Evolutionary conservation across 1,140 invertebrate species (phyloP).

Genomic region (Cyclina sinensis): DNA sequence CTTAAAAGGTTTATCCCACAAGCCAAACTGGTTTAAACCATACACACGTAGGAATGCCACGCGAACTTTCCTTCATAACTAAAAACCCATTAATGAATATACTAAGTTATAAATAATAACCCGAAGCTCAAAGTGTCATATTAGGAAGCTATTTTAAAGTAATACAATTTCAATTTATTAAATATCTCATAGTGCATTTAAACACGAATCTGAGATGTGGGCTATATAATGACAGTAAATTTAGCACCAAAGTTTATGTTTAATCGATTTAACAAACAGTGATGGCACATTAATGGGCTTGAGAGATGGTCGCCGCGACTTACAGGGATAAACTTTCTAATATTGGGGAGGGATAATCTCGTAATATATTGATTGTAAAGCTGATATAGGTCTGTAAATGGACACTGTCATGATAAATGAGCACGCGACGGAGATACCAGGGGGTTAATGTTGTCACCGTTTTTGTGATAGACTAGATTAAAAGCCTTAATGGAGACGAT

Average conservation of each 20-base stretch:
- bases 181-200: constrained; percentile 26
- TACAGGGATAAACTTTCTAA: constrained; percentile 55
- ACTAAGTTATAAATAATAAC: constrained; percentile 48
- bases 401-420: constrained; percentile 44
- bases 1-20: too few species aligned
- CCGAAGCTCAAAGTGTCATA: constrained; percentile 55
- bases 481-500: constrained; percentile 15
- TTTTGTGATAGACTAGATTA: constrained; percentile 27
- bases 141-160: constrained; percentile 56
- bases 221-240: not conserved
- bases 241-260: constrained; percentile 37
- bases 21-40: not conserved
- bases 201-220: not conserved
- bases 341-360: constrained; percentile 46
- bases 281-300: constrained; percentile 29
- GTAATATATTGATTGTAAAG: constrained; percentile 43
- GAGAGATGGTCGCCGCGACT: not conserved
- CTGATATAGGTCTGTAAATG: constrained; percentile 39
- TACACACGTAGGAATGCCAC: constrained; percentile 13
- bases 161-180: constrained; percentile 64
- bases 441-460: constrained; percentile 47
- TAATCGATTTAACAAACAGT: constrained; percentile 52
- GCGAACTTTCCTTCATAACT: constrained; percentile 13
- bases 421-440: constrained; percentile 49
- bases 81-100: constrained; percentile 35